Percentiles rank a stretch among this genome's conserved stretches.
Evolutionary conservation across 2,113 vertebrate genomes (phyloP).

Genomic region (Colossoma macropomum): DNA sequence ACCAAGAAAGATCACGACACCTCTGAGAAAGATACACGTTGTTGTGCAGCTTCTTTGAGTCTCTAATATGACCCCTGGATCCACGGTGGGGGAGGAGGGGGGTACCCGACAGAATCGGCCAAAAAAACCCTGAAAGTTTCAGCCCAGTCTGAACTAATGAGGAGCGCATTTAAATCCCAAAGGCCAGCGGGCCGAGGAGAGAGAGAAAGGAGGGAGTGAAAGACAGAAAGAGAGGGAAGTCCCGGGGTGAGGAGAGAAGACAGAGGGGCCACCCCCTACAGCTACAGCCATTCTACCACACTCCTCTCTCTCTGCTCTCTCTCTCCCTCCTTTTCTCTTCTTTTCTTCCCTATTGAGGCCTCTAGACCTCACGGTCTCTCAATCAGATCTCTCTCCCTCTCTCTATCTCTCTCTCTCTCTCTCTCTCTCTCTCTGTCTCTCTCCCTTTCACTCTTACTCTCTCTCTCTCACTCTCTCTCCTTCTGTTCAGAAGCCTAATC

Average conservation of each 20-base stretch:
- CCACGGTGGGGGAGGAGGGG: neutral
- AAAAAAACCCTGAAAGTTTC: slow-evolving; percentile 56
- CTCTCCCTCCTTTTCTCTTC: slow-evolving; percentile 49
- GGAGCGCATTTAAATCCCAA: slow-evolving; percentile 75
- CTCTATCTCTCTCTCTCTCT: slow-evolving; percentile 15
- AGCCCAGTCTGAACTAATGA: slow-evolving; percentile 77
- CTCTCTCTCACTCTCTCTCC: slow-evolving; percentile 3
- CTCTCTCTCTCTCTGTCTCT: slow-evolving; percentile 40
- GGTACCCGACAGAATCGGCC: slow-evolving; percentile 13
- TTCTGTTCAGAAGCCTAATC: slow-evolving; percentile 59
- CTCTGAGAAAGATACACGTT: slow-evolving; percentile 60
- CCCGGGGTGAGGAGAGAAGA: slow-evolving; percentile 60
- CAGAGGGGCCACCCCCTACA: slow-evolving; percentile 63
- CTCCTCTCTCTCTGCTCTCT: slow-evolving; percentile 46
- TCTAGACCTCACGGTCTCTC: slow-evolving; percentile 61
- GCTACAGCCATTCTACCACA: slow-evolving; percentile 62
- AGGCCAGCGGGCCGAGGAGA: slow-evolving; percentile 61
- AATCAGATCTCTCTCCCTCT: slow-evolving; percentile 69
- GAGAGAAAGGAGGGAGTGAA: slow-evolving; percentile 45
- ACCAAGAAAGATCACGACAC: slow-evolving; percentile 30
- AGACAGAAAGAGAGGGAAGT: slow-evolving; percentile 57
- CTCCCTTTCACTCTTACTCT: slow-evolving; percentile 20
- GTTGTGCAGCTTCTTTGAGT: slow-evolving; percentile 44
- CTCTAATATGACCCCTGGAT: slow-evolving; percentile 36
- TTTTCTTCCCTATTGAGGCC: slow-evolving; percentile 42